Percentiles rank a stretch among this genome's conserved stretches.
Evolutionary conservation across 2,888 invertebrate species (phyloP).

Genomic region (Terebella lapidaria): DNA sequence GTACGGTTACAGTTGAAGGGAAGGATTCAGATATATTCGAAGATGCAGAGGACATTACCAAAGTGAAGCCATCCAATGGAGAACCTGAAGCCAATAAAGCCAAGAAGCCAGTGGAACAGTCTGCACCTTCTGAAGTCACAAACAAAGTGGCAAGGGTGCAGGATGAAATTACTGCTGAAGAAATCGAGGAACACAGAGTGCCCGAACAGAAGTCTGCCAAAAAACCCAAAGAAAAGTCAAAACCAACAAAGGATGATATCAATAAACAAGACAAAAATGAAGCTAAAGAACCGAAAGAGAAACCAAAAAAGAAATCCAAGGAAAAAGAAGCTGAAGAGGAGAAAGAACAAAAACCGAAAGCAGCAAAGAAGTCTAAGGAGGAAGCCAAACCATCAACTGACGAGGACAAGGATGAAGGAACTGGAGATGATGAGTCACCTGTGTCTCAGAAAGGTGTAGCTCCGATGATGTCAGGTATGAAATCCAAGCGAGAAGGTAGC

Average conservation of each 20-base stretch:
- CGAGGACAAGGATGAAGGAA: neutral
- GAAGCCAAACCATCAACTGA: neutral
- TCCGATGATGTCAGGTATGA: neutral
- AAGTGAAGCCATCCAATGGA: neutral
- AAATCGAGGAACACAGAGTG: neutral
- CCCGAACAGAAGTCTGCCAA: neutral
- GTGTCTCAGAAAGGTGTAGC: neutral
- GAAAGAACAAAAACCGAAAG: neutral
- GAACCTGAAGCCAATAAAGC: no score
- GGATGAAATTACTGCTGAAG: neutral
- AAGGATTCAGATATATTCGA: neutral
- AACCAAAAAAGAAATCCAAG: neutral
- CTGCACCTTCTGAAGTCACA: neutral
- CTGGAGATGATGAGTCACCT: constrained; percentile 4
- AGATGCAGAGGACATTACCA: neutral
- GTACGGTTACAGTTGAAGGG: neutral
- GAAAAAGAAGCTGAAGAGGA: neutral
- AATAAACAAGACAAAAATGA: neutral
- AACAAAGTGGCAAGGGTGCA: neutral
- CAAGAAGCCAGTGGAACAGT: no score
- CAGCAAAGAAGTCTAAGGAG: neutral
- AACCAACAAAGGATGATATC: neutral
- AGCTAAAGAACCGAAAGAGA: neutral
- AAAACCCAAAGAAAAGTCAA: neutral
- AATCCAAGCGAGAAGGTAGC: neutral